Evolutionary conservation across 2,888 invertebrate species (phyloP).

Genomic region (Philopedon plagiatum): DNA sequence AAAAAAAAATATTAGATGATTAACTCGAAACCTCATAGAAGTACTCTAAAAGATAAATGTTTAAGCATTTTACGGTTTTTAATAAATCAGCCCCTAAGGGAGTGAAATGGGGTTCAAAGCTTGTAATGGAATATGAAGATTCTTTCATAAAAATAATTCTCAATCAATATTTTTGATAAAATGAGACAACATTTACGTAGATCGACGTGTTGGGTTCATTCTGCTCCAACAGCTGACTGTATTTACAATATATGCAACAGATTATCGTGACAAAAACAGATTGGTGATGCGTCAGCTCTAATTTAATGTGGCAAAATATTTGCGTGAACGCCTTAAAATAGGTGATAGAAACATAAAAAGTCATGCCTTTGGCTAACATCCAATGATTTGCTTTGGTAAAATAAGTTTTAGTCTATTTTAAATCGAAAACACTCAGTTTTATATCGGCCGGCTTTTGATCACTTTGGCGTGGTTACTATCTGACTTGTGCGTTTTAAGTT

Average conservation of each 20-base stretch:
- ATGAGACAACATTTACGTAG: no score
- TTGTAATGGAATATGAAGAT: no score
- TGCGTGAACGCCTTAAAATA: conserved; percentile 34
- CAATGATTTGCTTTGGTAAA: conserved; percentile 38
- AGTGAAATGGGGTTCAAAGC: no score
- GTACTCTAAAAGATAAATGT: no score
- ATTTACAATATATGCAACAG: conserved; percentile 29
- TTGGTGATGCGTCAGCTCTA: conserved; percentile 27
- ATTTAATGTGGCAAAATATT: conserved; percentile 28
- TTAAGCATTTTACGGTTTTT: no score
- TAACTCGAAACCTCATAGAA: no score
- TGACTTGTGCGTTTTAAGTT: conserved; percentile 1
- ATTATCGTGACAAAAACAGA: conserved; percentile 22
- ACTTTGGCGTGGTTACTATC: background rate
- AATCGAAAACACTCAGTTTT: conserved; percentile 24
- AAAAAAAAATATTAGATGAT: no score
- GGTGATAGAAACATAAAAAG: conserved; percentile 38
- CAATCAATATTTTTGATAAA: no score
- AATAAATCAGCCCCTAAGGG: no score
- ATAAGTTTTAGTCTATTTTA: conserved; percentile 41
- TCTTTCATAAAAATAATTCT: no score
- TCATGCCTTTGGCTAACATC: conserved; percentile 40
- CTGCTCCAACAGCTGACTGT: conserved; percentile 19
- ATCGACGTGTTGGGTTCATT: background rate
- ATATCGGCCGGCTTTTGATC: conserved; percentile 14